A percentile compares a stretch with the other conserved stretches of the same genome.
These are phyloP conservation scores for Dasyornis broadbenti DNA, from an alignment of 2,113 vertebrate species.

Conservation along the genomic window DNA sequence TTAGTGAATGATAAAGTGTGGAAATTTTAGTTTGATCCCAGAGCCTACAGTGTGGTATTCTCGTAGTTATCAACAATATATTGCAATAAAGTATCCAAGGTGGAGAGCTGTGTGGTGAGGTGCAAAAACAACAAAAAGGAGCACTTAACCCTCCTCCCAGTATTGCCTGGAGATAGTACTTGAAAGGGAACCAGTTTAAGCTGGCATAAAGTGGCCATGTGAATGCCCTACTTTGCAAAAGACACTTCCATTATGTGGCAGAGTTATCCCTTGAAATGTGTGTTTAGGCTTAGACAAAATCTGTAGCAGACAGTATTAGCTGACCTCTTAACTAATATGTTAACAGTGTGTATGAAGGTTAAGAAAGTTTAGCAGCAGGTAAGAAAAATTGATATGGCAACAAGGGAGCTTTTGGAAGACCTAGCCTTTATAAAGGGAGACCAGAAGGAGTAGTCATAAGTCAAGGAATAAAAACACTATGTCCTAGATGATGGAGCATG, in stretches of 20 bases:
- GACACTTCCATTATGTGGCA: background rate
- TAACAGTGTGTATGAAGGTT: background rate
- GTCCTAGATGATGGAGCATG: background rate
- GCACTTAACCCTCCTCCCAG: background rate
- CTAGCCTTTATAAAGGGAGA: background rate
- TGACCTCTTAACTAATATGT: background rate
- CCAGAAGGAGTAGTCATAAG: background rate
- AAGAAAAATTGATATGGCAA: rapidly evolving
- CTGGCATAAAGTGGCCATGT: background rate
- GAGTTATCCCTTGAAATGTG: background rate
- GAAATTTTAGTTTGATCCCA: background rate
- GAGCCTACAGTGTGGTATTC: background rate
- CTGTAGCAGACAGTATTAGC: background rate
- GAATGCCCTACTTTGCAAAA: background rate
- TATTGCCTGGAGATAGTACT: background rate
- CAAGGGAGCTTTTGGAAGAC: background rate
- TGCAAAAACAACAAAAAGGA: background rate
- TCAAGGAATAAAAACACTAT: background rate
- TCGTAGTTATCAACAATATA: background rate
- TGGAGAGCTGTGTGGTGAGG: background rate
- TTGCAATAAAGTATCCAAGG: background rate
- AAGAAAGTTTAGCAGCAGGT: background rate
- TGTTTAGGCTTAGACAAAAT: background rate
- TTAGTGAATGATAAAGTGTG: background rate
- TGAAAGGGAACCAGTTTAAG: background rate